phyloP scores from a whole-genome alignment of 2,113 vertebrate genomes.

The Chrysochloris asiatica region DNA sequence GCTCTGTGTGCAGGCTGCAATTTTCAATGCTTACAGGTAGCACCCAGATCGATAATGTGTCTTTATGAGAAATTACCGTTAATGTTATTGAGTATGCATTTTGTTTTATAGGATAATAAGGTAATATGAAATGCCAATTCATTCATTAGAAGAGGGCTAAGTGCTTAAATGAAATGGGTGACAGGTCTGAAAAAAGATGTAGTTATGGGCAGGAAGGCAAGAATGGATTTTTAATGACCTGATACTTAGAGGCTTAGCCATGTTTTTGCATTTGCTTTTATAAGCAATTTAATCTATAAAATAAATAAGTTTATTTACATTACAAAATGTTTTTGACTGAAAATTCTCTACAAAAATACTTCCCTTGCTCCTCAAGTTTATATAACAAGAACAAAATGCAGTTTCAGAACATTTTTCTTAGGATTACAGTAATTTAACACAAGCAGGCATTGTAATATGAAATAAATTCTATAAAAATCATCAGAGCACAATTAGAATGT shows the following conservation, averaged over 20 bases:
- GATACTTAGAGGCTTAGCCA: conserved; percentile 77
- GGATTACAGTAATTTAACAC: conserved; percentile 18
- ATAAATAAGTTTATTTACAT: conserved; percentile 79
- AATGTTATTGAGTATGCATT: conserved; percentile 98
- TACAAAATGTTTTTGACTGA: conserved; percentile 60
- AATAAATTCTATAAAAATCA: conserved; percentile 51
- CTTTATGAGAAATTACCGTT: conserved; percentile 98
- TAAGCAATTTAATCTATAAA: conserved; percentile 78
- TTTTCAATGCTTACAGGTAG: conserved; percentile 96
- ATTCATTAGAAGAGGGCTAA: conserved; percentile 92
- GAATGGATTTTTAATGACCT: conserved; percentile 88
- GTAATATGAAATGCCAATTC: conserved; percentile 98
- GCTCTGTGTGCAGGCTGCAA: conserved; percentile 92
- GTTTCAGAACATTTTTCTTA: conserved; percentile 64
- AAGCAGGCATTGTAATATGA: conserved; percentile 28
- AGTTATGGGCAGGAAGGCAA: conserved; percentile 88
- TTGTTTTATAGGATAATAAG: conserved; percentile 94
- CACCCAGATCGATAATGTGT: conserved; percentile 96
- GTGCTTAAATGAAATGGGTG: conserved; percentile 87
- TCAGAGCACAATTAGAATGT: neutral
- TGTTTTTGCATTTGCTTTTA: conserved; percentile 80
- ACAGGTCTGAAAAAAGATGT: conserved; percentile 91
- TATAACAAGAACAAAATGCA: neutral
- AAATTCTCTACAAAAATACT: conserved; percentile 49
- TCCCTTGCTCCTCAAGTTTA: neutral